Percentiles rank a stretch among this genome's conserved stretches.
Conservation (phyloP, 2,797 vertebrate species). For the Tauraco hartlaubi region DNA sequence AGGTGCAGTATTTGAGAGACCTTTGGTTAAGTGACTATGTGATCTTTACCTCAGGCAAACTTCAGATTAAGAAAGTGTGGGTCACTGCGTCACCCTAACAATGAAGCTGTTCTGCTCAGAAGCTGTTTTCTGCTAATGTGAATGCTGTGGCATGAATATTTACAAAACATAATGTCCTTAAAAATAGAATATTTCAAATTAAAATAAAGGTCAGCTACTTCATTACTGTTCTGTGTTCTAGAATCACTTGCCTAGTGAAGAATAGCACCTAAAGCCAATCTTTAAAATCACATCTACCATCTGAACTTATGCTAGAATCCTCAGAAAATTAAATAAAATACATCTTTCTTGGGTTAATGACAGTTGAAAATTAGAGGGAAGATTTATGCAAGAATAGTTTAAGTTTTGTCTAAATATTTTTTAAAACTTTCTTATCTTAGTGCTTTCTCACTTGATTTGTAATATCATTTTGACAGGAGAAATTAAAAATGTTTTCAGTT, state of each 20-base stretch:
- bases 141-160: neutral
- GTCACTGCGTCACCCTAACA: conserved; percentile 65
- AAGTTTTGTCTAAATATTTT: neutral
- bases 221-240: neutral
- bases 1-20: conserved; percentile 75
- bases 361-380: neutral
- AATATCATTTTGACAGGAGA: neutral
- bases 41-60: conserved; percentile 78
- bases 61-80: conserved; percentile 81
- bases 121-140: neutral
- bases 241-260: neutral
- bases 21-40: conserved; percentile 74
- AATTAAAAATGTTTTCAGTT: neutral
- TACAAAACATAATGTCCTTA: neutral
- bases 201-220: neutral
- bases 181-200: neutral
- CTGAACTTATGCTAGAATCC: neutral
- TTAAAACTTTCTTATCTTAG: neutral
- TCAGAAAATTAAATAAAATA: neutral
- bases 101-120: neutral
- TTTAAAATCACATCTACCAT: neutral
- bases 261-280: neutral
- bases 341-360: neutral
- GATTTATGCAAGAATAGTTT: neutral
- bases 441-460: neutral